Conservation (phyloP, 2,888 invertebrate genomes). For the Thymelicus sylvestris region DNA sequence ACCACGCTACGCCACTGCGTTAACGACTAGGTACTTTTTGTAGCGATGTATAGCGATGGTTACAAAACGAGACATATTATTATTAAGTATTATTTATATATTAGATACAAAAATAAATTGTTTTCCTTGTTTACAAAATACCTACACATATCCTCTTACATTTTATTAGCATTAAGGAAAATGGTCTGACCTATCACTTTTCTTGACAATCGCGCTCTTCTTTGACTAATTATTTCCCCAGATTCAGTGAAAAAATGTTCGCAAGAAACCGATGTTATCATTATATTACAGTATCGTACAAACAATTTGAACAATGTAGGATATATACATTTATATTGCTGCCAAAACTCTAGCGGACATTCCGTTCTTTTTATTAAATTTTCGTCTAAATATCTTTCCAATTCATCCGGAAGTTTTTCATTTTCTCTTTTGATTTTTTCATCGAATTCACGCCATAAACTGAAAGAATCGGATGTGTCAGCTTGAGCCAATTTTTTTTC, state of each 20-base stretch:
- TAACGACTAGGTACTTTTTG: no score
- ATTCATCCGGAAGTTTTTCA: conserved; percentile 3
- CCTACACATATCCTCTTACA: background rate
- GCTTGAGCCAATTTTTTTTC: no score
- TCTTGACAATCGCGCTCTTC: conserved; percentile 14
- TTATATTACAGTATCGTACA: background rate
- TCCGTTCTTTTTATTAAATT: conserved; percentile 18
- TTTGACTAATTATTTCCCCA: conserved; percentile 19
- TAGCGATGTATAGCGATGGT: no score
- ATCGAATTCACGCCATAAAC: conserved; percentile 3
- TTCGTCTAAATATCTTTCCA: conserved; percentile 12
- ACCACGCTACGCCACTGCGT: no score
- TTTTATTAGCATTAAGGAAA: conserved; percentile 27
- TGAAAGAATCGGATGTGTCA: background rate
- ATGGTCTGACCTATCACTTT: conserved; percentile 19
- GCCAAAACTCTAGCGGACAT: conserved; percentile 23
- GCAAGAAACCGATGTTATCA: conserved; percentile 12
- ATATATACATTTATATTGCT: background rate
- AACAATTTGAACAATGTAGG: background rate
- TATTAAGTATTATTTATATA: no score
- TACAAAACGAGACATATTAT: no score
- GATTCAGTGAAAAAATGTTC: conserved; percentile 26
- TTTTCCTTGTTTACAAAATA: no score
- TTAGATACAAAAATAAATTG: no score
- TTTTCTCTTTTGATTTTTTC: background rate